A percentile compares a stretch with the other conserved stretches of the same genome.
phyloP scores from a whole-genome alignment of 2,797 vertebrate species.

The Syngnathus acus region DNA sequence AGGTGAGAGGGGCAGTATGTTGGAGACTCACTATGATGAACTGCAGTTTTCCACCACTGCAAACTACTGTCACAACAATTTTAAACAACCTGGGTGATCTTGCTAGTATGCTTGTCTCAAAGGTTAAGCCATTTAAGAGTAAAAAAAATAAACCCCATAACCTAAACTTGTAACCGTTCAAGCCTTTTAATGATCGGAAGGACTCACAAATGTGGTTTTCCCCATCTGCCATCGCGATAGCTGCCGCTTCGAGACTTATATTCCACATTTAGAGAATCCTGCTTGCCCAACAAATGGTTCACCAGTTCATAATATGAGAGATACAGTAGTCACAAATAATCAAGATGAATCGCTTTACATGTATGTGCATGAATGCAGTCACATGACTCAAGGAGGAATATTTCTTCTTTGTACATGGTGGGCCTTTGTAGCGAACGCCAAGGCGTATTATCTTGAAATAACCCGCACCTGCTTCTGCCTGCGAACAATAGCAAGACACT shows the following conservation, averaged over 20 bases:
- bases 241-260: conserved; percentile 2
- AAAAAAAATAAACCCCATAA: no score
- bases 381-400: conserved; percentile 32
- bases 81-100: neutral
- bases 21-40: neutral
- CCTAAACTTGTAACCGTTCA: no score
- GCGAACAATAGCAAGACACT: conserved; percentile 74
- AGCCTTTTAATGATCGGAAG: no score
- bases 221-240: no score
- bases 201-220: no score
- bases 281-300: conserved; percentile 24
- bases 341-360: conserved; percentile 27
- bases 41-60: neutral
- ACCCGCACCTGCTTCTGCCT: conserved; percentile 52
- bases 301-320: conserved; percentile 17
- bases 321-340: conserved; percentile 29
- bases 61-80: neutral
- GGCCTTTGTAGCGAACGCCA: conserved; percentile 54
- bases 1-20: neutral
- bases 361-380: conserved; percentile 28
- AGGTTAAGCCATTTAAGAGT: no score
- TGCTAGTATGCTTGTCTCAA: neutral
- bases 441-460: conserved; percentile 73
- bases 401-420: conserved; percentile 32
- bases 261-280: conserved; percentile 15